Base-by-base conservation (phyloP, 2,888 invertebrate genomes). In the Scelioninae gen. 2 region DNA sequence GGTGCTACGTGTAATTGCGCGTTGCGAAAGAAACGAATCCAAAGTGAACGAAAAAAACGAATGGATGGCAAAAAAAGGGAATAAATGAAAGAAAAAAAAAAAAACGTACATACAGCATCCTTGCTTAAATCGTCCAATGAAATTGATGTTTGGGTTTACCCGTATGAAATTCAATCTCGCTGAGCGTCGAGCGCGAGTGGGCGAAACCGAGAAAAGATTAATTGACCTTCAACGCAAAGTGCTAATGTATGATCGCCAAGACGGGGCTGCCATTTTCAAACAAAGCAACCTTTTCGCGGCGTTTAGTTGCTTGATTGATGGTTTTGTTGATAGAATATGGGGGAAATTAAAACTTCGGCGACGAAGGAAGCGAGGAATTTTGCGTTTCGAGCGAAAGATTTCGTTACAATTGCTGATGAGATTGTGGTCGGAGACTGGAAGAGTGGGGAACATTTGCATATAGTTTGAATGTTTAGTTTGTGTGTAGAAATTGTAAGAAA, bases 151-250 rank as follows among this genome's bases (percentile, higher is more conserved):
- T 37, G 31, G 39, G 11, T 28, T 45, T 41, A 13, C 43, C 41
- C 41, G 46, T 25, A 55, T 69, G 28, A 61, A 57, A 57, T 67
- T 52, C 46, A 61, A 55, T 61, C 50, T 25, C 52, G 41, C 5
- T 5, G 50, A 28, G 22, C 9, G 48, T 31, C 15, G 35, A 25
- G 13, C 41, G 28, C 45, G 65, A 64, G 64, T 71, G 52, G 64
- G 64, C 58, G 71, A 57, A 37, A 18, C 46, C 41, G 63, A 31
- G 10, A 15, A 39, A 50, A 63, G 57, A 70, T 70, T 70, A 70
- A 70, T 70, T 55, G 61, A 63, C 63, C 63, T 55, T 63, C 70
- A 50, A 28, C 57, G 45, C 35, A 11, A 55, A 63, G 70, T 50
- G 70, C 43, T 70, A 70, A 70, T 70, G 52, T 39, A 55, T 41